Evolutionary conservation across 2,888 invertebrate species (phyloP).

Genomic region (Bellardia bayeri): DNA sequence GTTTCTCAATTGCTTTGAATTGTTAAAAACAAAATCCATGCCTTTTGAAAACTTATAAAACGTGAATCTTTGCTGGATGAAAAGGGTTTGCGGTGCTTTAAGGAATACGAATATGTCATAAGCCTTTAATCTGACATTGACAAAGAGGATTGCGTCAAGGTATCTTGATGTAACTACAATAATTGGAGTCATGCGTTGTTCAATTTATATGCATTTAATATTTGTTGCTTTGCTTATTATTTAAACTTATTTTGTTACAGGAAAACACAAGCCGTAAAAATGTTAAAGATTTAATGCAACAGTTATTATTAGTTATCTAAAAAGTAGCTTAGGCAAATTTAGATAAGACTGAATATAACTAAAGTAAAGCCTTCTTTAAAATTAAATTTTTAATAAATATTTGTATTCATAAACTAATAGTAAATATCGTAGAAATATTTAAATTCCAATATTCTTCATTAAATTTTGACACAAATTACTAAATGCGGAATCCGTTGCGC

Average conservation of each 20-base stretch:
- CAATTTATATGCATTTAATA: background rate
- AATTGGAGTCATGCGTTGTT: slow-evolving; percentile 7
- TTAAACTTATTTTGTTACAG: background rate
- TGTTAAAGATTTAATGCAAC: background rate
- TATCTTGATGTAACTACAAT: slow-evolving; percentile 16
- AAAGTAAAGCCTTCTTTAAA: too few relatives aligned
- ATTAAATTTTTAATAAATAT: too few relatives aligned
- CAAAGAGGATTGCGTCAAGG: slow-evolving; percentile 54
- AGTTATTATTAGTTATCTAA: background rate
- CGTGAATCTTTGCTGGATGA: background rate
- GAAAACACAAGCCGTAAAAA: background rate
- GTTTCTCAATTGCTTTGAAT: background rate
- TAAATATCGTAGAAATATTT: too few relatives aligned
- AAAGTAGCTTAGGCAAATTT: background rate
- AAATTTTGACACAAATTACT: too few relatives aligned
- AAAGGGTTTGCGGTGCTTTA: slow-evolving; percentile 23
- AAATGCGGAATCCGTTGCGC: too few relatives aligned
- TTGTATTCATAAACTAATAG: too few relatives aligned
- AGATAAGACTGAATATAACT: too few relatives aligned
- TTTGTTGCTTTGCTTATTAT: background rate
- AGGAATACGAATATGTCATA: background rate
- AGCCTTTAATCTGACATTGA: slow-evolving; percentile 57
- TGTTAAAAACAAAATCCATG: background rate
- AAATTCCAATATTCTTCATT: too few relatives aligned
- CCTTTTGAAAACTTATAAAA: slow-evolving; percentile 5